A percentile compares a stretch with the other conserved stretches of the same genome.
These are phyloP conservation scores for Metridium senile DNA, from an alignment of 92 coral and sea anemone genomes.

Conservation along the genomic window DNA sequence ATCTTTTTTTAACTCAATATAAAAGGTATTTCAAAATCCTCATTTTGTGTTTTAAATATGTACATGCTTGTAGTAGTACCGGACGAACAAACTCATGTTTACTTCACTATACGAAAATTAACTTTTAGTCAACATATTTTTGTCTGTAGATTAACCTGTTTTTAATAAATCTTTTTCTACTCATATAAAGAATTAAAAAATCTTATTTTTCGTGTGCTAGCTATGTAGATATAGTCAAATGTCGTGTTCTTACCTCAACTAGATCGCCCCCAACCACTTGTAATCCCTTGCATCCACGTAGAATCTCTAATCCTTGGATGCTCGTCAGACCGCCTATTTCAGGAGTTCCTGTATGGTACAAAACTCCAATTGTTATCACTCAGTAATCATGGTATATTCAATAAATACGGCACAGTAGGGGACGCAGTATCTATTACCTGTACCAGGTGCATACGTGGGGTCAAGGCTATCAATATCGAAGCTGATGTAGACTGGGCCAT, in stretches of 20 bases:
- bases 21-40: not conserved
- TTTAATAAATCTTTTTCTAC: not conserved
- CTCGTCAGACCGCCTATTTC: constrained; percentile 87
- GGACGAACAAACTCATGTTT: too few species aligned
- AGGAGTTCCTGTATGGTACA: constrained; percentile 67
- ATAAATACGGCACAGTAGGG: not conserved
- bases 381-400: constrained; percentile 1
- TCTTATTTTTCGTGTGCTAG: not conserved
- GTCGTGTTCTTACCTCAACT: constrained; percentile 65
- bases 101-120: too few species aligned
- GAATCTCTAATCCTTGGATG: constrained; percentile 85
- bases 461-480: constrained; percentile 90
- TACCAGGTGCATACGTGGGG: constrained; percentile 89
- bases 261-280: constrained; percentile 84
- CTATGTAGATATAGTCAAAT: not conserved
- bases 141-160: not conserved
- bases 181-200: not conserved
- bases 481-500: constrained; percentile 82
- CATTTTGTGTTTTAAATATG: not conserved
- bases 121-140: not conserved
- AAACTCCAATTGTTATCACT: not conserved
- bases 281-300: constrained; percentile 86
- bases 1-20: not conserved
- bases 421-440: constrained; percentile 52
- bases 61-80: too few species aligned